Evolutionary conservation across 1,140 invertebrate genomes (phyloP).

Genomic region (Musca domestica): DNA sequence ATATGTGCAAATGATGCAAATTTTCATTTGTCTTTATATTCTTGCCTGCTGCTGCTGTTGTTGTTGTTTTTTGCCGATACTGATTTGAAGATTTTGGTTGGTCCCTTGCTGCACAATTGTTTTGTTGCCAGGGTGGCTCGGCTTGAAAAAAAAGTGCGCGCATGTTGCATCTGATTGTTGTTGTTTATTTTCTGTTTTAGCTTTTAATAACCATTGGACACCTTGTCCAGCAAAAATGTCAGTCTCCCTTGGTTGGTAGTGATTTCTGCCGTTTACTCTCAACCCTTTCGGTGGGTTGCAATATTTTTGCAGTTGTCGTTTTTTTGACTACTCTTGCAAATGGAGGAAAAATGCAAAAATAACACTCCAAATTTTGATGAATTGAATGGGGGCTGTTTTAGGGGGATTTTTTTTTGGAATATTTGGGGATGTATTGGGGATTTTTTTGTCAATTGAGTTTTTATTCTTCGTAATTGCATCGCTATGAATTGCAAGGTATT

Average conservation of each 20-base stretch:
- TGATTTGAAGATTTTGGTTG: slow-evolving; percentile 8
- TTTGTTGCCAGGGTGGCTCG: no score
- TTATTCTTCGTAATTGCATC: no score
- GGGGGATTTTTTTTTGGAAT: no score
- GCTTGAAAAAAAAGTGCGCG: not conserved
- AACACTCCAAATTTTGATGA: not conserved
- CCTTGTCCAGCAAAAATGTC: slow-evolving; percentile 6
- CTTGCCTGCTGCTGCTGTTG: not conserved
- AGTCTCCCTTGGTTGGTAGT: no score
- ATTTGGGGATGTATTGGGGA: no score
- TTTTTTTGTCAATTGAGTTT: no score
- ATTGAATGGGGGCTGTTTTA: slow-evolving; percentile 16
- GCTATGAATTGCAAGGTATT: no score
- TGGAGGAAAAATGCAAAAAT: not conserved
- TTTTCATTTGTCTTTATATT: slow-evolving; percentile 18
- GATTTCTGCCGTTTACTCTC: no score
- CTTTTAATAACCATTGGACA: slow-evolving; percentile 15
- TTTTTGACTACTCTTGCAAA: not conserved
- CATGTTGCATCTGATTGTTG: not conserved
- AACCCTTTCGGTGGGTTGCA: not conserved
- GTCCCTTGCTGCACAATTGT: slow-evolving; percentile 14
- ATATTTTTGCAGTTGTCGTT: not conserved
- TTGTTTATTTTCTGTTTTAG: not conserved
- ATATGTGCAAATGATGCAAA: slow-evolving; percentile 21
- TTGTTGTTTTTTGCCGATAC: no score